These are phyloP conservation scores for Petrophora chlorosata DNA, from an alignment of 2,888 invertebrate species.

Conservation along the genomic window DNA sequence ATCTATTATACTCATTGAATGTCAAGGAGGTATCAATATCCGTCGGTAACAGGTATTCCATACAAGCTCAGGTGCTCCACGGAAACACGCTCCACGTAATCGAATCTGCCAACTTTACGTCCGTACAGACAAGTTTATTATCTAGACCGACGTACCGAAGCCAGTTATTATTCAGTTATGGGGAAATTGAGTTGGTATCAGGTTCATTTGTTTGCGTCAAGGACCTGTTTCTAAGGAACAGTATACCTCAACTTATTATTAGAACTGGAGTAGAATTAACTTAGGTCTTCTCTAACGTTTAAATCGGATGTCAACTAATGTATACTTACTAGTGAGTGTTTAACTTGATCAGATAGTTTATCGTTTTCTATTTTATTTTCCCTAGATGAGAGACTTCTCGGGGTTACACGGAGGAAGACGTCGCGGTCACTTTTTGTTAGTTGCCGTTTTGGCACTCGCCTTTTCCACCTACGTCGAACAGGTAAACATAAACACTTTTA, in stretches of 20 bases:
- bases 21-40: no score
- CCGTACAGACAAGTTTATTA: slow-evolving; percentile 53
- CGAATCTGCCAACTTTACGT: slow-evolving; percentile 63
- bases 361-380: slow-evolving; percentile 27
- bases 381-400: slow-evolving; percentile 59
- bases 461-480: slow-evolving; percentile 67
- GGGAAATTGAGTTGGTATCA: slow-evolving; percentile 14
- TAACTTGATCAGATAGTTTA: no score
- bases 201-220: neutral
- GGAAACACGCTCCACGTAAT: slow-evolving; percentile 48
- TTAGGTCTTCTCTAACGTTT: no score
- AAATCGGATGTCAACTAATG: no score
- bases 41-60: slow-evolving; percentile 7
- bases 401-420: slow-evolving; percentile 51
- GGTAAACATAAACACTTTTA: no score
- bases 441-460: slow-evolving; percentile 54
- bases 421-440: slow-evolving; percentile 57
- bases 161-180: slow-evolving; percentile 21
- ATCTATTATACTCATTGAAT: no score
- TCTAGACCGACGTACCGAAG: slow-evolving; percentile 16
- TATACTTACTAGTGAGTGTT: no score
- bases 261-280: no score
- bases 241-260: no score
- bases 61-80: slow-evolving; percentile 42
- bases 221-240: neutral